Evolutionary conservation across 1,140 invertebrate species (phyloP).

Genomic region (Drosophila nannoptera): DNA sequence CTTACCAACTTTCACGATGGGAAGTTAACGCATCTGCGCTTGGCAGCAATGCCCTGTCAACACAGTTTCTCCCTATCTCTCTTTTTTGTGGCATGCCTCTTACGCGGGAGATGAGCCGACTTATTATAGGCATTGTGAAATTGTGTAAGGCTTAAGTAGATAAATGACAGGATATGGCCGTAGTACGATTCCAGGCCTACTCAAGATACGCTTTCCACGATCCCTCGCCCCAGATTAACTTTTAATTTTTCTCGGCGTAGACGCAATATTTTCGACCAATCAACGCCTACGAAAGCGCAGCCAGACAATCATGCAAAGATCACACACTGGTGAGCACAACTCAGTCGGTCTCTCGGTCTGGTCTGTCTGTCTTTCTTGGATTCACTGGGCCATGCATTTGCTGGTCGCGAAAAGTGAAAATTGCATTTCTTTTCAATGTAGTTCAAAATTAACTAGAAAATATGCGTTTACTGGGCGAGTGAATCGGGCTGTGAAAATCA

Average conservation of each 20-base stretch:
- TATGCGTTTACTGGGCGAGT: conserved; percentile 17
- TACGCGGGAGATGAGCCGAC: conserved; percentile 24
- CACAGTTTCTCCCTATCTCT: background rate
- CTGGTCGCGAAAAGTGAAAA: conserved; percentile 68
- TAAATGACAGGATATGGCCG: background rate
- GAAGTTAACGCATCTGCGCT: background rate
- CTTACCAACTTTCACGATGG: conserved; percentile 12
- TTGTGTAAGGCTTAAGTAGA: too few relatives aligned
- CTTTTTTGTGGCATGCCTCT: background rate
- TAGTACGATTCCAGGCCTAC: conserved; percentile 4
- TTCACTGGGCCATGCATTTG: conserved; percentile 49
- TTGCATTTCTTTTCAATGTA: conserved; percentile 71
- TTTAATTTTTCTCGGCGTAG: conserved; percentile 68
- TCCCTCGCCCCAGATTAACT: conserved; percentile 55
- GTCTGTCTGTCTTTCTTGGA: conserved; percentile 14
- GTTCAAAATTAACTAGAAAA: conserved; percentile 57
- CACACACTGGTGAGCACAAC: conserved; percentile 13
- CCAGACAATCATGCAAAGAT: conserved; percentile 35
- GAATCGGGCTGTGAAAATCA: background rate
- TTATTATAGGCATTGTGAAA: conserved; percentile 29
- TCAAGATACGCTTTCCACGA: conserved; percentile 75
- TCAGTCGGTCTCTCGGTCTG: conserved; percentile 54
- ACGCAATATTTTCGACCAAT: conserved; percentile 67
- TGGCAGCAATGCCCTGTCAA: too few relatives aligned
- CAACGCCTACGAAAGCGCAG: conserved; percentile 37